Evolutionary conservation across 2,888 invertebrate genomes (phyloP).

Genomic region (Machimus rusticus): DNA sequence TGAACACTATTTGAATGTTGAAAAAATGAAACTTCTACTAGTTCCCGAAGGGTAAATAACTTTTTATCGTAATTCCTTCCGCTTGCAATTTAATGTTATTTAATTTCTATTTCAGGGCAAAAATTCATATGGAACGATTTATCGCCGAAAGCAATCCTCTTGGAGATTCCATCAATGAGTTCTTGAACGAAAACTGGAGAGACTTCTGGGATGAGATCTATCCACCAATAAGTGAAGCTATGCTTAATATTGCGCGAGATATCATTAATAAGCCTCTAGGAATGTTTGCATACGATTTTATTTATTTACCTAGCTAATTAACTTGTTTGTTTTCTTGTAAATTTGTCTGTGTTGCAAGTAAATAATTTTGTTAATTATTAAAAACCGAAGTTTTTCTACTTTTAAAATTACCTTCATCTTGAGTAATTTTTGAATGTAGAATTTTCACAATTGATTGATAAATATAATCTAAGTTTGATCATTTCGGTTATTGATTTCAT

Average conservation of each 20-base stretch:
- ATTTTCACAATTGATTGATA: no score
- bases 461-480: no score
- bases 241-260: conserved; percentile 21
- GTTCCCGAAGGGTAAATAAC: background rate
- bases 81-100: background rate
- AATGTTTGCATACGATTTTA: conserved; percentile 1
- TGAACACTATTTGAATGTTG: conserved; percentile 8
- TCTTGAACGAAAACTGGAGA: conserved; percentile 47
- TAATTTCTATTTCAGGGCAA: conserved; percentile 33
- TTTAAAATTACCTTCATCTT: background rate
- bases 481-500: no score
- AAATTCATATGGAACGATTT: conserved; percentile 34
- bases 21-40: conserved; percentile 13
- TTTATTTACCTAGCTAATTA: conserved; percentile 10
- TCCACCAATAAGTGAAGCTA: conserved; percentile 42
- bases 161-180: conserved; percentile 42
- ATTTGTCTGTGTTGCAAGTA: background rate
- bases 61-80: background rate
- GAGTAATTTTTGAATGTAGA: no score
- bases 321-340: background rate
- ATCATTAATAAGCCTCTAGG: background rate
- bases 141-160: conserved; percentile 37
- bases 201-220: conserved; percentile 44
- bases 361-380: background rate
- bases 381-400: background rate